phyloP scores from a whole-genome alignment of 2,888 invertebrate genomes.

The Orchestes rusci region DNA sequence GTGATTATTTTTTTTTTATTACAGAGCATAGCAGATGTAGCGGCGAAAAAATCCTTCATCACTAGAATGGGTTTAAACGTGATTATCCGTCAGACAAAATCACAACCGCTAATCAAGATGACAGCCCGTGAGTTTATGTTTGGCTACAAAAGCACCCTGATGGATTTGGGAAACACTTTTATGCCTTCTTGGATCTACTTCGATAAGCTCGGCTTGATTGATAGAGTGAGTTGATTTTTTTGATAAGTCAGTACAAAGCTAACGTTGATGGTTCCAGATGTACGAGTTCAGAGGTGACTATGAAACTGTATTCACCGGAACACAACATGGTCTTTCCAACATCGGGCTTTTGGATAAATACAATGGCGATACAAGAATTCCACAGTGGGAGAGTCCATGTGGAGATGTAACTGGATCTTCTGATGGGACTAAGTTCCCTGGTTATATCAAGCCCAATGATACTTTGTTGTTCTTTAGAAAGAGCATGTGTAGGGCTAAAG shows the following conservation, averaged over 20 bases:
- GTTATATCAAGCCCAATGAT: slow-evolving; percentile 61
- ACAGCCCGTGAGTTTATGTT: slow-evolving; percentile 86
- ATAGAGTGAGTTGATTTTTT: slow-evolving; percentile 57
- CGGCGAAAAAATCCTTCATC: slow-evolving; percentile 57
- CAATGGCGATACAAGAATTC: slow-evolving; percentile 61
- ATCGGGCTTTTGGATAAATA: slow-evolving; percentile 73
- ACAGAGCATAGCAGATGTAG: slow-evolving; percentile 77
- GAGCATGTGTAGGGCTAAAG: slow-evolving; percentile 77
- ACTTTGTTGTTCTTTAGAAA: slow-evolving; percentile 71
- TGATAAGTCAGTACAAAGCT: slow-evolving; percentile 1
- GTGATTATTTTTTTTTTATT: slow-evolving; percentile 36
- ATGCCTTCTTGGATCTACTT: slow-evolving; percentile 80
- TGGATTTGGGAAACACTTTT: slow-evolving; percentile 75
- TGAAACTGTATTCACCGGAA: slow-evolving; percentile 72
- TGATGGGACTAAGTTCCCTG: slow-evolving; percentile 79
- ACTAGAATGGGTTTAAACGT: slow-evolving; percentile 64
- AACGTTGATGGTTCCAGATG: slow-evolving; percentile 60
- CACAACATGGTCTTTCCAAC: slow-evolving; percentile 48
- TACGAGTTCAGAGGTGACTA: slow-evolving; percentile 75
- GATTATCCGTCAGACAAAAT: slow-evolving; percentile 59
- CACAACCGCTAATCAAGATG: slow-evolving; percentile 67
- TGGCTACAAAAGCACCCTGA: slow-evolving; percentile 73
- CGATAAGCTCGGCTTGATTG: slow-evolving; percentile 81
- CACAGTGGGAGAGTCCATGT: slow-evolving; percentile 74
- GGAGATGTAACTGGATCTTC: slow-evolving; percentile 70